A percentile compares a stretch with the other conserved stretches of the same genome.
phyloP scores from a whole-genome alignment of 2,113 vertebrate genomes.

The Nannobrachium achirus region DNA sequence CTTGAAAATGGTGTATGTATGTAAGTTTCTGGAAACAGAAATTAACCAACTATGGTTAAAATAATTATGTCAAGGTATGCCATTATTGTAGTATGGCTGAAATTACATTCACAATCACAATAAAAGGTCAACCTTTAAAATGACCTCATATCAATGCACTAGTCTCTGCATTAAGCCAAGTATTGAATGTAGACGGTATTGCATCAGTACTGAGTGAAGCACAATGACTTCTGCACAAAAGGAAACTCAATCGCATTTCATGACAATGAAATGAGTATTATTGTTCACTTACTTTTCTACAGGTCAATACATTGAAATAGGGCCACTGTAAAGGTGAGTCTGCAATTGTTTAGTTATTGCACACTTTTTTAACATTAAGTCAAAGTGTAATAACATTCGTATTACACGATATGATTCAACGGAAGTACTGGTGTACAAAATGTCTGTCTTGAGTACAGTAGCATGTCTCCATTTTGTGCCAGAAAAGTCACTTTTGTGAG shows the following conservation, averaged over 20 bases:
- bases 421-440: slow-evolving; percentile 14
- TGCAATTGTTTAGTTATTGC: slow-evolving; percentile 12
- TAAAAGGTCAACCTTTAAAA: too few relatives aligned
- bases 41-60: not conserved
- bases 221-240: too few relatives aligned
- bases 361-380: slow-evolving; percentile 15
- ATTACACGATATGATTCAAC: slow-evolving; percentile 1
- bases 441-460: slow-evolving; percentile 22
- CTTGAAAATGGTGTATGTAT: too few relatives aligned
- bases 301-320: slow-evolving; percentile 4
- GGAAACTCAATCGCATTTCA: too few relatives aligned
- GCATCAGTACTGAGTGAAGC: too few relatives aligned
- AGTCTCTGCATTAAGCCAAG: too few relatives aligned
- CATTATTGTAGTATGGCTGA: slow-evolving; percentile 29
- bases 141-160: too few relatives aligned
- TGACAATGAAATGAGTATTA: too few relatives aligned
- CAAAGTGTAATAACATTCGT: slow-evolving; percentile 28
- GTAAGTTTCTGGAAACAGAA: not conserved
- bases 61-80: not conserved
- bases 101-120: slow-evolving; percentile 13
- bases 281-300: not conserved
- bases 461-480: slow-evolving; percentile 12
- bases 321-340: not conserved
- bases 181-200: too few relatives aligned
- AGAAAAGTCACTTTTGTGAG: slow-evolving; percentile 6